phyloP scores from a whole-genome alignment of 2,113 vertebrate genomes.

The Macrotus californicus region DNA sequence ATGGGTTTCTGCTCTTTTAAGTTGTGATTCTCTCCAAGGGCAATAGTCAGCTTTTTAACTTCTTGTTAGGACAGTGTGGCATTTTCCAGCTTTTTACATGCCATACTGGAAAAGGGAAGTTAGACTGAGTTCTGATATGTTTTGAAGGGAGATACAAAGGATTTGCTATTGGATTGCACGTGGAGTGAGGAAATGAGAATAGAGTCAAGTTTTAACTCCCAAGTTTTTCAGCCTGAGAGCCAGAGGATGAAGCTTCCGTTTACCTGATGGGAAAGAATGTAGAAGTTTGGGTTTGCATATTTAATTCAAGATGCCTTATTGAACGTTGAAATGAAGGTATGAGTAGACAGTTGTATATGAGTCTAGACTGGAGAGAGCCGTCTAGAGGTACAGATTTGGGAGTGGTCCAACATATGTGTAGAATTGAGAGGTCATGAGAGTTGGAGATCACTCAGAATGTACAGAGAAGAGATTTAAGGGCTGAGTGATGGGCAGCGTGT shows the following conservation, averaged over 20 bases:
- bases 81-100: background rate
- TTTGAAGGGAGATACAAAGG: background rate
- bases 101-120: background rate
- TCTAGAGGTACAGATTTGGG: background rate
- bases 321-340: background rate
- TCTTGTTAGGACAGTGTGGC: background rate
- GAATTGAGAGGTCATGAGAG: background rate
- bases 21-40: background rate
- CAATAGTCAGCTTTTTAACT: background rate
- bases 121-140: background rate
- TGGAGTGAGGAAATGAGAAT: background rate
- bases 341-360: background rate
- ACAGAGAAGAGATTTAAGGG: background rate
- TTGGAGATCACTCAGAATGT: background rate
- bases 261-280: background rate
- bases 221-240: background rate
- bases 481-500: background rate
- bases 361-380: background rate
- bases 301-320: slow-evolving; percentile 17
- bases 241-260: background rate
- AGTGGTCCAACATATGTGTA: background rate
- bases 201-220: background rate
- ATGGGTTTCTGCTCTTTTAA: background rate
- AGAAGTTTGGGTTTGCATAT: background rate
- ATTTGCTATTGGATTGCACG: background rate